Evolutionary conservation across 2,113 vertebrate genomes (phyloP).

Genomic region (Suncus etruscus): DNA sequence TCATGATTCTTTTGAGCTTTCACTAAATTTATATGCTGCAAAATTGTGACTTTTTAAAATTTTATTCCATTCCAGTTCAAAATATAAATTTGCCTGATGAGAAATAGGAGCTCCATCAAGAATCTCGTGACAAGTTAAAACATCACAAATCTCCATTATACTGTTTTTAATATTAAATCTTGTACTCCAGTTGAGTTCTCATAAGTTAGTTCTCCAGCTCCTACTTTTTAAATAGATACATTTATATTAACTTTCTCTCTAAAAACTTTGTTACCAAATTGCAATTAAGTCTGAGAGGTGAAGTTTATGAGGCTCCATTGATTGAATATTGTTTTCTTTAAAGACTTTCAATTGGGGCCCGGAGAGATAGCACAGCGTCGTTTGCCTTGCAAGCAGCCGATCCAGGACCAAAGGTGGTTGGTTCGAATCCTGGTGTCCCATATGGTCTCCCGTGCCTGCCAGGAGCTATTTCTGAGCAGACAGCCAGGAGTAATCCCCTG

Average conservation of each 20-base stretch:
- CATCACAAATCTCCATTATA: conserved; percentile 49
- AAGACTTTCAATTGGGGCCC: background rate
- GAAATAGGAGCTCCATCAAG: conserved; percentile 36
- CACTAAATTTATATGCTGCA: conserved; percentile 62
- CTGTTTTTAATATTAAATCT: conserved; percentile 51
- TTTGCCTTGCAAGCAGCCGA: no score
- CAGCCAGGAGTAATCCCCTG: no score
- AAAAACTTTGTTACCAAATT: conserved; percentile 38
- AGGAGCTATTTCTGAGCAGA: no score
- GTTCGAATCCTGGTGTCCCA: no score
- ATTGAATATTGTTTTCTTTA: conserved; percentile 46
- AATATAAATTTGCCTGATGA: conserved; percentile 65
- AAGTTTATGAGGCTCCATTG: conserved; percentile 18
- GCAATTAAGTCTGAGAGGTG: background rate
- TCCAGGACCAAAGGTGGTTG: no score
- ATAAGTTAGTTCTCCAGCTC: background rate
- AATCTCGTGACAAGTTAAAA: conserved; percentile 50
- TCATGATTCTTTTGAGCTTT: conserved; percentile 60
- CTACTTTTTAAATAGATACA: conserved; percentile 2
- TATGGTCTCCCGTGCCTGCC: no score
- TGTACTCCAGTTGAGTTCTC: conserved; percentile 2
- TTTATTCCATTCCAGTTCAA: conserved; percentile 37
- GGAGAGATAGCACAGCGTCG: no score
- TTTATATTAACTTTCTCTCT: conserved; percentile 20
- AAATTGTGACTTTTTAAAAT: conserved; percentile 49